A percentile compares a stretch with the other conserved stretches of the same genome.
Evolutionary conservation across 2,113 vertebrate genomes (phyloP).

Genomic region (Muntiacus reevesi): DNA sequence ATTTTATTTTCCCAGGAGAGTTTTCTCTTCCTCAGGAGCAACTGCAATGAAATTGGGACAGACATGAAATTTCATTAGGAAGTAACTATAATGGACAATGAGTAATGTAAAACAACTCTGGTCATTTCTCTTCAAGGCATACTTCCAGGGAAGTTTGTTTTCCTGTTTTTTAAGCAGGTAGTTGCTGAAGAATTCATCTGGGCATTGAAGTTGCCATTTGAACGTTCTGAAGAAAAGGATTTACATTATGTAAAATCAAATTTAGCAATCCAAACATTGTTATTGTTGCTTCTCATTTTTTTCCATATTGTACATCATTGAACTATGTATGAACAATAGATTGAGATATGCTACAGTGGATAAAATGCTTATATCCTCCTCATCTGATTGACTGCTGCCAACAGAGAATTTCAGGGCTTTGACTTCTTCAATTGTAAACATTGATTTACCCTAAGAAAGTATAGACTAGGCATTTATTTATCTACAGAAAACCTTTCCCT

Average conservation of each 20-base stretch:
- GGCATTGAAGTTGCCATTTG: not conserved
- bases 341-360: not conserved
- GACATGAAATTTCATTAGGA: conserved; percentile 23
- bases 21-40: conserved; percentile 32
- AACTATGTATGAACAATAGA: not conserved
- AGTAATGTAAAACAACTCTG: not conserved
- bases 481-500: not conserved
- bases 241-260: not conserved
- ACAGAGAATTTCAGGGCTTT: not conserved
- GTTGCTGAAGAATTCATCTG: not conserved
- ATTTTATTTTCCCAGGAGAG: conserved; percentile 38
- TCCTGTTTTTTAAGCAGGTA: not conserved
- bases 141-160: not conserved
- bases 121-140: conserved; percentile 24
- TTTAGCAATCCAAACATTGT: not conserved
- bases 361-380: not conserved
- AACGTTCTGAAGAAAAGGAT: conserved; percentile 3
- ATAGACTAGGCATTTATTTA: not conserved
- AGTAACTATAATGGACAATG: not conserved
- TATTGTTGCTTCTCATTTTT: not conserved
- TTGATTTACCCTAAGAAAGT: not conserved
- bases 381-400: not conserved
- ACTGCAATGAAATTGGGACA: not conserved
- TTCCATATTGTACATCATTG: not conserved
- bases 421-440: not conserved